phyloP scores from a whole-genome alignment of 2,797 vertebrate genomes.

The Danio choprae region DNA sequence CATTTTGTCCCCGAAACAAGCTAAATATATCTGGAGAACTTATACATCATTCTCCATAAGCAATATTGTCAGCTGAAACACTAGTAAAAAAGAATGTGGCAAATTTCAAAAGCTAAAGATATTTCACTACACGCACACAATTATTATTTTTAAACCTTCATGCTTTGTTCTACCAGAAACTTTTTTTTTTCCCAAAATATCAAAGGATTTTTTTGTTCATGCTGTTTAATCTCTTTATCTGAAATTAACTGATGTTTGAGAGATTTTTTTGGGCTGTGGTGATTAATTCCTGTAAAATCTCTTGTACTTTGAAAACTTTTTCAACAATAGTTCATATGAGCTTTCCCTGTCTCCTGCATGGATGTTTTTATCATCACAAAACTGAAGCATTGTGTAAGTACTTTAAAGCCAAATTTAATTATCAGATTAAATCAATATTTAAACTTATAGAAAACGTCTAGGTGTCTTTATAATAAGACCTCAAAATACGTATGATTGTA shows the following conservation, averaged over 20 bases:
- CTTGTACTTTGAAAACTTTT: neutral
- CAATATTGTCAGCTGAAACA: neutral
- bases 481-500: too few relatives aligned
- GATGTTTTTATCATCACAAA: too few relatives aligned
- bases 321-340: neutral
- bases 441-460: neutral
- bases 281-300: neutral
- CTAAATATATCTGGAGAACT: neutral
- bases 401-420: neutral
- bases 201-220: neutral
- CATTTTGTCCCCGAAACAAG: slow-evolving; percentile 4
- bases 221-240: neutral
- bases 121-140: neutral
- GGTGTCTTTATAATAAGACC: too few relatives aligned
- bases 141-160: neutral
- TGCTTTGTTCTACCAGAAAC: neutral
- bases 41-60: neutral
- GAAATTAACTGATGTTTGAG: neutral
- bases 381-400: too few relatives aligned
- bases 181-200: too few relatives aligned
- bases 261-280: too few relatives aligned
- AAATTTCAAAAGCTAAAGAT: neutral
- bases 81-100: neutral
- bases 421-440: neutral
- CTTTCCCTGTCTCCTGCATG: too few relatives aligned